phyloP scores from a whole-genome alignment of 1,140 invertebrate genomes.

The Magallana gigas region DNA sequence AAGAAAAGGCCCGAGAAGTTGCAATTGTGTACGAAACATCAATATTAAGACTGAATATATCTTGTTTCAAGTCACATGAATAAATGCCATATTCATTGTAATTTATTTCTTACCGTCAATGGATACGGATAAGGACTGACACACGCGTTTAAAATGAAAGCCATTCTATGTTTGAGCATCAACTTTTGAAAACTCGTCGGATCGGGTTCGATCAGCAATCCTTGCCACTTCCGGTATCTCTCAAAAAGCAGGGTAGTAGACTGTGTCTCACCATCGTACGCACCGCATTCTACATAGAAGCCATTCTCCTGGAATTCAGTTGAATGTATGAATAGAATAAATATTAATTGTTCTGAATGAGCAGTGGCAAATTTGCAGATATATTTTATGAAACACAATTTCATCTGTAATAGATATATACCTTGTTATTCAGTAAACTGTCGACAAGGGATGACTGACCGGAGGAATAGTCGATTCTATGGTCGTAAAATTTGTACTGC shows the following conservation, averaged over 20 bases:
- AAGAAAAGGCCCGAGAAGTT: no score
- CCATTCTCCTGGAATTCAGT: slow-evolving; percentile 69
- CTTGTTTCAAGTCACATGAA: no score
- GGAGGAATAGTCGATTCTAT: slow-evolving; percentile 8
- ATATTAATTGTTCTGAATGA: no score
- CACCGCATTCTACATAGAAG: slow-evolving; percentile 84
- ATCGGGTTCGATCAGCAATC: slow-evolving; percentile 88
- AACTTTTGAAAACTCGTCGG: slow-evolving; percentile 81
- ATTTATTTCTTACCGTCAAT: slow-evolving; percentile 42
- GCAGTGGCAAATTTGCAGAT: no score
- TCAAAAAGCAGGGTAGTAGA: slow-evolving; percentile 87
- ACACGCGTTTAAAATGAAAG: slow-evolving; percentile 63
- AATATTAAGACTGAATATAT: no score
- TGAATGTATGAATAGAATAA: no score
- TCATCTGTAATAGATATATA: not conserved
- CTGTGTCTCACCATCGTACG: slow-evolving; percentile 82
- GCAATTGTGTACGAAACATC: no score
- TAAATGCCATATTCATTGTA: not conserved
- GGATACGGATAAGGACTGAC: slow-evolving; percentile 54
- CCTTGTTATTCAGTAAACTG: not conserved
- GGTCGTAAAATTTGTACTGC: slow-evolving; percentile 40
- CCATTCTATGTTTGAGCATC: slow-evolving; percentile 58
- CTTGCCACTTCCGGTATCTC: slow-evolving; percentile 86
- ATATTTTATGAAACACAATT: no score
- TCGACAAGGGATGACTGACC: slow-evolving; percentile 19